Base-by-base conservation (phyloP, 2,888 invertebrate species). In the Emesis furor region DNA sequence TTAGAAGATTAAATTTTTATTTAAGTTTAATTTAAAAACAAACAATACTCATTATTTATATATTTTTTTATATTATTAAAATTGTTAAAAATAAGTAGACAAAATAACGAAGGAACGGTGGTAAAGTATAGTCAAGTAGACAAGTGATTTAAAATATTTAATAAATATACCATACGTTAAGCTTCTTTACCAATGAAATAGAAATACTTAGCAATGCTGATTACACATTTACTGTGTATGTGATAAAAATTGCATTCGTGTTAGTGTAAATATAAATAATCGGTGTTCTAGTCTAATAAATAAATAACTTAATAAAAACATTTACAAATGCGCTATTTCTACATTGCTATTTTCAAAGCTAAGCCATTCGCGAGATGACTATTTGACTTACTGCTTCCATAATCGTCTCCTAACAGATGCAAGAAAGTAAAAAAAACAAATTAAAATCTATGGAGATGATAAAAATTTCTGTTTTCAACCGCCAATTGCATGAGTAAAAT, bases 331-430 rank as follows among this genome's bases (percentile, higher is more conserved):
- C 91, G 91, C 94, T 94, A 95, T 91, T 81, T 82, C 94, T 93
- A 94, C 94, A 91, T 83, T 81, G 90, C 93, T 93, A 94, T 91
- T 90, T 92, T 84, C 83, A 93, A 96, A 96, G 96, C 96, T 91
- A 96, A 96, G 95, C 96, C 94, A 95, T 92, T 94, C 95, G 94
- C 94, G 94, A 95, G 91, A 95, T 94, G 94, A 94, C 94, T 93
- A 94, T 90, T 94, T 93, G 93, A 96, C 96, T 96, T 96, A 96
- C 96, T 96, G 96, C 96, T 96, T 96, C 96, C 96, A 96, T 94
- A 96, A 96, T 91, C 96, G 95, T 96, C 96, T 96, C 96, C 96
- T 96, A 96, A 95, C 96, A 95, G 96, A 96, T 96, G 96, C 96
- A 95, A 96, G 95, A 95, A 95, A 96, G 96, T 94, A 95, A 94